Evolutionary conservation across 2,797 vertebrate genomes (phyloP), one percentile per base, ranked within the genome.

Genomic region (Macropus fuliginosus): DNA sequence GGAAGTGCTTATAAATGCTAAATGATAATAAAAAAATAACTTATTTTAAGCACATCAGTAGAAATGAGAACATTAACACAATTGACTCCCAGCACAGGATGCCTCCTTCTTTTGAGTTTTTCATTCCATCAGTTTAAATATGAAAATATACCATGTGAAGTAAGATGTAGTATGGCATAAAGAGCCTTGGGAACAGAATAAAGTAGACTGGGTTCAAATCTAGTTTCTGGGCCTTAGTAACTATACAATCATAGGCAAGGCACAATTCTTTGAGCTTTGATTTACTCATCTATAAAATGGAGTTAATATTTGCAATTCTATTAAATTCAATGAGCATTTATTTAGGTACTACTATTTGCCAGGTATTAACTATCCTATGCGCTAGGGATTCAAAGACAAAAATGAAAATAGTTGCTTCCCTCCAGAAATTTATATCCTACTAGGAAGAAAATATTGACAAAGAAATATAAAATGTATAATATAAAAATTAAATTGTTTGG

Each of bases 111-210:
- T 91, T 95, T 93, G 34, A 74, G 9, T 91, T 91, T 74, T 18
- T 13, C 66, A 91, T 28, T 93, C 94, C 8, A 89, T 56, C 13
- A 95, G 91, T 40, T 94, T 87, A 91, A 92, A 93, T 90, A 92
- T 1, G 2, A 59, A 46, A 87, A 93, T 59, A 54, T 92, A 24
- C 18, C 40, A 27, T 56, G 40, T 4, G n/a, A 55, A 92, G 1
- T 74, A 74, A 74, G 62, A n/a, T 40, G 16, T 74, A 40, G 34
- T 6, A 74, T 21, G 34, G 14, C 18, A 40, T 74, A 40, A 74
- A 74, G 5, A 74, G 5, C 62, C 62, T 74, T 40, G n/a, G 62
- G 62, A 40, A 74, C 40, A 6, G 31, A n/a, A 2, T 74, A 16
- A 74, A 74, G 62, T 74, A 74, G 62, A n/a, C 16, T 74, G 14